phyloP scores from a whole-genome alignment of 2,113 vertebrate genomes.

The Ivindomyrus marchei region DNA sequence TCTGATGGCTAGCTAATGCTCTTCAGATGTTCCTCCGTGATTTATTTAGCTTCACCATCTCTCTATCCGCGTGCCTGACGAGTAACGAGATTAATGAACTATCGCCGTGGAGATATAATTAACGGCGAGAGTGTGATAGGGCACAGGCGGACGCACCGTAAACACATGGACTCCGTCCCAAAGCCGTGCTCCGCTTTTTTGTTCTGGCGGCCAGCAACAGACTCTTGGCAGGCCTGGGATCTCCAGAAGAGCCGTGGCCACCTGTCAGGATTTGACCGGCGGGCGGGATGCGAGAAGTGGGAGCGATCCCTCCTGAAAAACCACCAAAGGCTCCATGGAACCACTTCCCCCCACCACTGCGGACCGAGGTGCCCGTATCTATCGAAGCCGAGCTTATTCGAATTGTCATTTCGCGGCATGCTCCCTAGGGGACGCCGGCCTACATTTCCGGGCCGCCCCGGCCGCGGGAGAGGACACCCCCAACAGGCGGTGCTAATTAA shows the following conservation, averaged over 20 bases:
- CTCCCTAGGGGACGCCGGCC: background rate
- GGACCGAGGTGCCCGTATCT: background rate
- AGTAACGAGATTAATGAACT: background rate
- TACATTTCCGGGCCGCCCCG: background rate
- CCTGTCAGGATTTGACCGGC: constrained; percentile 10
- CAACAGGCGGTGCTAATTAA: constrained; percentile 24
- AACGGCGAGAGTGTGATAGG: background rate
- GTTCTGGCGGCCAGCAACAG: background rate
- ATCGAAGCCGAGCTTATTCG: background rate
- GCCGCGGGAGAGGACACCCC: background rate
- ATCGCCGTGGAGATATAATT: background rate
- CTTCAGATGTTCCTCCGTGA: background rate
- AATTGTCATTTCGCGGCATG: background rate
- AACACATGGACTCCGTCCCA: background rate
- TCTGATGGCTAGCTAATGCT: background rate
- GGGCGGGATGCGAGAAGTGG: background rate
- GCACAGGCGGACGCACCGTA: background rate
- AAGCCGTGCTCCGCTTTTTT: background rate
- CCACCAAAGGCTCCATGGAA: background rate
- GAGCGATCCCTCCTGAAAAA: background rate
- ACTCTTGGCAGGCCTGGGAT: constrained; percentile 20
- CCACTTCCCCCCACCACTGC: background rate
- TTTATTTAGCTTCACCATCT: background rate
- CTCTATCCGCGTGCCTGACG: background rate
- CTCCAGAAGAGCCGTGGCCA: constrained; percentile 10